Evolutionary conservation across 2,888 invertebrate species (phyloP).

Genomic region (Ichneumon xanthorius): DNA sequence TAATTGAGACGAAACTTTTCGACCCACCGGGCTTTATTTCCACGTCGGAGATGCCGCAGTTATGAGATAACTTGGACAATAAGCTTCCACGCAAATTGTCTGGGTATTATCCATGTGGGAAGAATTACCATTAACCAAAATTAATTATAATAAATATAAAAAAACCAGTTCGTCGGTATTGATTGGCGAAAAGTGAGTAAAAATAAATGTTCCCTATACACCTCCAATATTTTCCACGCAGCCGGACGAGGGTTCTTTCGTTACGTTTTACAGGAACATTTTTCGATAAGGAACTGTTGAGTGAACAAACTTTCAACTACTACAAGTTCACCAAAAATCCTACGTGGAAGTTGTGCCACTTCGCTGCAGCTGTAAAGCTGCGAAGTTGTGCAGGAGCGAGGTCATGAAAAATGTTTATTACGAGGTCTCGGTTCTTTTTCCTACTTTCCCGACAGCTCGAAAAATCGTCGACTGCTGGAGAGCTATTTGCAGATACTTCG

Average conservation of each 20-base stretch:
- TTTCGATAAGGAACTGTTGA: background rate
- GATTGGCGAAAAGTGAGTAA: too few relatives aligned
- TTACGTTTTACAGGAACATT: background rate
- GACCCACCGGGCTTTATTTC: background rate
- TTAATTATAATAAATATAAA: too few relatives aligned
- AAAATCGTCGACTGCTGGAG: constrained; percentile 4
- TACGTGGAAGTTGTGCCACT: background rate
- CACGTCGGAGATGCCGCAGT: background rate
- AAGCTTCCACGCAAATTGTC: background rate
- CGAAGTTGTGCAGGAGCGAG: background rate
- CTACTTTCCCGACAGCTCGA: background rate
- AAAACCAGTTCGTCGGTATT: too few relatives aligned
- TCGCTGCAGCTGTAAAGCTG: background rate
- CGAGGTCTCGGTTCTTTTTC: constrained; percentile 1
- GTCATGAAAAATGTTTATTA: constrained; percentile 10
- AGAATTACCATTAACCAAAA: background rate
- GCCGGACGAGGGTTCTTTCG: background rate
- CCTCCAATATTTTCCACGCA: background rate
- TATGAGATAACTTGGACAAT: constrained; percentile 3
- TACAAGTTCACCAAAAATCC: background rate
- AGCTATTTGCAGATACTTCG: constrained; percentile 24
- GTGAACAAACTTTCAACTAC: background rate
- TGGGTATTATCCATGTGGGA: background rate
- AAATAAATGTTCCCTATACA: too few relatives aligned
- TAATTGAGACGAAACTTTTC: constrained; percentile 19